phyloP scores from a whole-genome alignment of 2,888 invertebrate genomes.

The Oscheius sp. region DNA sequence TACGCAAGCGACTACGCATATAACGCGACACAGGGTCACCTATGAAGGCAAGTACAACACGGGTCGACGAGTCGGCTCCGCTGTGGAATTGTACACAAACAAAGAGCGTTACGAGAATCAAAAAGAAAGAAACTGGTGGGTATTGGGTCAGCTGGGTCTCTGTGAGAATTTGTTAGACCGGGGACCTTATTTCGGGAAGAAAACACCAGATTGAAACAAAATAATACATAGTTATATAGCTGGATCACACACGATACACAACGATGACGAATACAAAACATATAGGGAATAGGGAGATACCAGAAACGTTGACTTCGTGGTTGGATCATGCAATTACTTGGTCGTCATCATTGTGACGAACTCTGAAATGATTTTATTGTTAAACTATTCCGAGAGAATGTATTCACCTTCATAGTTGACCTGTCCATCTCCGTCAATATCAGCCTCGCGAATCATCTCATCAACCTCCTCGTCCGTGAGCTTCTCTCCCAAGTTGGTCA shows the following conservation, averaged over 20 bases:
- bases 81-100: constrained; percentile 29
- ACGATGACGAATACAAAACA: constrained; percentile 24
- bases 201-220: constrained; percentile 17
- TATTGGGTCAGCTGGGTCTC: neutral
- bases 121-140: constrained; percentile 19
- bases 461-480: constrained; percentile 98
- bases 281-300: constrained; percentile 24
- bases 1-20: constrained; percentile 28
- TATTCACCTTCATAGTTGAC: constrained; percentile 82
- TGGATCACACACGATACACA: constrained; percentile 27
- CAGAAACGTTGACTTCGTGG: constrained; percentile 15
- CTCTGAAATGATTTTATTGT: constrained; percentile 47
- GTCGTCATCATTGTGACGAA: constrained; percentile 70
- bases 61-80: constrained; percentile 1
- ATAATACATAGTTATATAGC: constrained; percentile 16
- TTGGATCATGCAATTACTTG: constrained; percentile 51
- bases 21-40: constrained; percentile 7
- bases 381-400: neutral
- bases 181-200: constrained; percentile 1
- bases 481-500: constrained; percentile 99
- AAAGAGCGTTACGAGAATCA: constrained; percentile 4
- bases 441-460: constrained; percentile 97
- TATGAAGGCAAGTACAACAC: constrained; percentile 25
- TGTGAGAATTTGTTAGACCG: constrained; percentile 11
- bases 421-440: constrained; percentile 98